These are phyloP conservation scores for Artibeus jamaicensis DNA, from an alignment of 2,797 vertebrate species.

Conservation along the genomic window DNA sequence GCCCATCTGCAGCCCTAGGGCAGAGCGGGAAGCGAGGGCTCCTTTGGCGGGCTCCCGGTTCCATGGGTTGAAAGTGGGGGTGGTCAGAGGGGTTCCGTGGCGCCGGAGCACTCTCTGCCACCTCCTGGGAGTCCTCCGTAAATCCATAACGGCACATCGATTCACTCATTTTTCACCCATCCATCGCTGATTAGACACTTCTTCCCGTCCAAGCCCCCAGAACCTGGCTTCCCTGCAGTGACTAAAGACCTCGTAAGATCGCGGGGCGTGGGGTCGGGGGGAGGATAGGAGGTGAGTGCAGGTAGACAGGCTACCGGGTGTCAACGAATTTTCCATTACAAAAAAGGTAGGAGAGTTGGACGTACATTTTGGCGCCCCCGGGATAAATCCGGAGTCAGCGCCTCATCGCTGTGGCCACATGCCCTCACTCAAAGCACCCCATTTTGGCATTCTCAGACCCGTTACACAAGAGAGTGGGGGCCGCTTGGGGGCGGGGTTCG, in stretches of 20 bases:
- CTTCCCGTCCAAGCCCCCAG: not conserved
- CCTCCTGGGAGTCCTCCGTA: not conserved
- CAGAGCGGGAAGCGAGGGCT: not conserved
- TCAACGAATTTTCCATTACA: not conserved
- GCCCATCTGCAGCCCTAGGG: not conserved
- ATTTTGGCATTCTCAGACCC: fast-evolving
- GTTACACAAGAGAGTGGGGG: fast-evolving
- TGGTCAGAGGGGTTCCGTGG: too few relatives aligned
- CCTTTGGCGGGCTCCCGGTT: fast-evolving
- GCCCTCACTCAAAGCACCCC: too few relatives aligned
- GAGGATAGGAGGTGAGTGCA: not conserved
- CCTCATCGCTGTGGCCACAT: too few relatives aligned
- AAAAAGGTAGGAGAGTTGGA: not conserved
- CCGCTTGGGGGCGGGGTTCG: not conserved
- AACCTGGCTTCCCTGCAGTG: not conserved
- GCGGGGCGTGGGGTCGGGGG: too few relatives aligned
- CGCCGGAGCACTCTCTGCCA: not conserved
- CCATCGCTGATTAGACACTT: not conserved
- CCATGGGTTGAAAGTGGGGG: not conserved
- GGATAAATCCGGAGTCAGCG: not conserved
- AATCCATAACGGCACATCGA: not conserved
- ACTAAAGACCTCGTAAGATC: not conserved
- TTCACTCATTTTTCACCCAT: not conserved
- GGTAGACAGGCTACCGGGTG: not conserved
- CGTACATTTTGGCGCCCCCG: not conserved